A percentile compares a stretch with the other conserved stretches of the same genome.
These are phyloP conservation scores for Artibeus jamaicensis DNA, from an alignment of 2,797 vertebrate genomes.

Conservation along the genomic window DNA sequence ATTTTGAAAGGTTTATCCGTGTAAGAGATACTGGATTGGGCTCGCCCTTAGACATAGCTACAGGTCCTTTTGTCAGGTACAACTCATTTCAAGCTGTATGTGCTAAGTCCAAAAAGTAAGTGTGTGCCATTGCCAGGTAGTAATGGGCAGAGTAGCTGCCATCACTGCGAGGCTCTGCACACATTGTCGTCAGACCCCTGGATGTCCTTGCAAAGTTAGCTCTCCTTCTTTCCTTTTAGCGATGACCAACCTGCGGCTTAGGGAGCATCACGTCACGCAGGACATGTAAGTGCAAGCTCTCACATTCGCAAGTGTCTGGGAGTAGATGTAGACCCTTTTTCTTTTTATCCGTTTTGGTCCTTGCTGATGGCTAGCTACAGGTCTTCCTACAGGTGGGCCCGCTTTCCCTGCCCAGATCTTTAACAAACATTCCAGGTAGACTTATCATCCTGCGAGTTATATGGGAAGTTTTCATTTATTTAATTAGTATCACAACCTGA, in stretches of 20 bases:
- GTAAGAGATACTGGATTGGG: neutral
- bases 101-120: neutral
- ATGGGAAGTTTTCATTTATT: neutral
- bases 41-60: neutral
- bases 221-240: neutral
- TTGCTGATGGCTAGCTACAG: neutral
- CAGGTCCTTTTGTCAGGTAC: neutral
- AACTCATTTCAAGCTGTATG: neutral
- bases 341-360: neutral
- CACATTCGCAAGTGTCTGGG: neutral
- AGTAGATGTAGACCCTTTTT: neutral
- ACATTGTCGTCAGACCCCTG: neutral
- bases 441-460: neutral
- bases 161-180: accelerated
- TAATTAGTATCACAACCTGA: neutral
- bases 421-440: neutral
- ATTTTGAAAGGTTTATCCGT: neutral
- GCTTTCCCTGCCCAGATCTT: neutral
- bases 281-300: neutral
- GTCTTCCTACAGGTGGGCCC: neutral
- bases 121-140: neutral
- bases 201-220: neutral
- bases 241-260: neutral
- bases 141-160: too few relatives aligned
- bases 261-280: neutral